phyloP scores from a whole-genome alignment of 2,888 invertebrate genomes.

The Cantharis rufa region DNA sequence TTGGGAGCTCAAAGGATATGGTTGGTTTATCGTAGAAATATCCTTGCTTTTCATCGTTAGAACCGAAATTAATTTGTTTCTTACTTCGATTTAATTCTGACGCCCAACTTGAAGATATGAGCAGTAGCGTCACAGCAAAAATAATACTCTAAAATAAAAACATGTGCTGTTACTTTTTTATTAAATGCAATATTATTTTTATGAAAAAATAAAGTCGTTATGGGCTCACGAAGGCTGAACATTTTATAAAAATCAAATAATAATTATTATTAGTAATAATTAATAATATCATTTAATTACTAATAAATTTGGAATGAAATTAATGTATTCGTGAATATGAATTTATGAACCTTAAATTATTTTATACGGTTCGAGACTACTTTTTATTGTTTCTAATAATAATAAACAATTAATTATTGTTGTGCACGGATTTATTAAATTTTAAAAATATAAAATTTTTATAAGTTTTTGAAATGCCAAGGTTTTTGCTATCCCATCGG shows the following conservation, averaged over 20 bases:
- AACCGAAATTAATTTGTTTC: not conserved
- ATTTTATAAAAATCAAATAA: no score
- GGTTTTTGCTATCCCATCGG: not conserved
- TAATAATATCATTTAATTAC: no score
- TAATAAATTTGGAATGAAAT: no score
- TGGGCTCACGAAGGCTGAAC: no score
- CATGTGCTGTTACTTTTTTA: not conserved
- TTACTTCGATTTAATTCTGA: not conserved
- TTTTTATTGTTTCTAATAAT: not conserved
- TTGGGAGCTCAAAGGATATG: not conserved
- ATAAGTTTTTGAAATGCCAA: not conserved
- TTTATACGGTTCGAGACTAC: not conserved
- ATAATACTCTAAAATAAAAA: not conserved
- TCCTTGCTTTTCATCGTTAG: not conserved
- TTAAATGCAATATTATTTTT: no score
- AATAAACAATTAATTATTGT: not conserved
- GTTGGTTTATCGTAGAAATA: not conserved
- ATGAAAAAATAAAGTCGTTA: no score
- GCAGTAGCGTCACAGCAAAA: not conserved
- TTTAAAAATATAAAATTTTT: not conserved
- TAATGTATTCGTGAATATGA: no score
- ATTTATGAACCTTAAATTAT: not conserved
- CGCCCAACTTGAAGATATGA: not conserved
- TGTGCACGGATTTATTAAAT: not conserved
- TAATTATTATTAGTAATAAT: no score